Conservation (phyloP, 2,888 invertebrate genomes). For the Stomorhina lunata region DNA sequence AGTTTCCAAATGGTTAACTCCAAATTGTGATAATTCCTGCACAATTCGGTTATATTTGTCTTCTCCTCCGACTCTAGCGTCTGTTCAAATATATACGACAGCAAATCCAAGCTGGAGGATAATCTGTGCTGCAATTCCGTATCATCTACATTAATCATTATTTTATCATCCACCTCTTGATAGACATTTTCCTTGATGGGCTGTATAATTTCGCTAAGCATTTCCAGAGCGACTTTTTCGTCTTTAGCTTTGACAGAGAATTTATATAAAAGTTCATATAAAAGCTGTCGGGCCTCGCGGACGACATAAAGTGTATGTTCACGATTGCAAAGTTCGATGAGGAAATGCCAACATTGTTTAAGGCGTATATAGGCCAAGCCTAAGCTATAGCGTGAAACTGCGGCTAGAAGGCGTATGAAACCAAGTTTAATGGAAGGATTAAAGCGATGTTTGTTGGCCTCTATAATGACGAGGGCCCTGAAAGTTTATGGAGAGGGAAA, state of each 20-base stretch:
- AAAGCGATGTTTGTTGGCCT: conserved; percentile 72
- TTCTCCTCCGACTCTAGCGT: conserved; percentile 80
- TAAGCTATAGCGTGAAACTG: conserved; percentile 83
- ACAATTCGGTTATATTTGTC: conserved; percentile 74
- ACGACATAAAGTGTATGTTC: conserved; percentile 87
- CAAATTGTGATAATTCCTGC: conserved; percentile 76
- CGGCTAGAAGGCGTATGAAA: conserved; percentile 83
- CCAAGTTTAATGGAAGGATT: conserved; percentile 85
- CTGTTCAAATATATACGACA: conserved; percentile 82
- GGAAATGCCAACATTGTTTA: conserved; percentile 84
- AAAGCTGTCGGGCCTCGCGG: conserved; percentile 84
- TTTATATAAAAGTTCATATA: conserved; percentile 83
- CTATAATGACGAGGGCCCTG: conserved; percentile 72
- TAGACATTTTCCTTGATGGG: conserved; percentile 83
- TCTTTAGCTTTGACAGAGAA: conserved; percentile 78
- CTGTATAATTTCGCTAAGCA: conserved; percentile 82
- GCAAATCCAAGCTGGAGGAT: conserved; percentile 82
- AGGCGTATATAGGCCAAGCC: conserved; percentile 85
- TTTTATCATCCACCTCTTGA: conserved; percentile 73
- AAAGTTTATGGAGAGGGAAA: not conserved
- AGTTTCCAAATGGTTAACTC: conserved; percentile 77
- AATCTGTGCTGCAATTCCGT: conserved; percentile 81
- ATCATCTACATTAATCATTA: conserved; percentile 79
- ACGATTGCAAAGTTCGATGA: conserved; percentile 83
- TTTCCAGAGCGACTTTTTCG: conserved; percentile 81